A percentile compares a stretch with the other conserved stretches of the same genome.
Conservation (phyloP, 2,113 vertebrate genomes). For the Corythoichthys haematopterus region DNA sequence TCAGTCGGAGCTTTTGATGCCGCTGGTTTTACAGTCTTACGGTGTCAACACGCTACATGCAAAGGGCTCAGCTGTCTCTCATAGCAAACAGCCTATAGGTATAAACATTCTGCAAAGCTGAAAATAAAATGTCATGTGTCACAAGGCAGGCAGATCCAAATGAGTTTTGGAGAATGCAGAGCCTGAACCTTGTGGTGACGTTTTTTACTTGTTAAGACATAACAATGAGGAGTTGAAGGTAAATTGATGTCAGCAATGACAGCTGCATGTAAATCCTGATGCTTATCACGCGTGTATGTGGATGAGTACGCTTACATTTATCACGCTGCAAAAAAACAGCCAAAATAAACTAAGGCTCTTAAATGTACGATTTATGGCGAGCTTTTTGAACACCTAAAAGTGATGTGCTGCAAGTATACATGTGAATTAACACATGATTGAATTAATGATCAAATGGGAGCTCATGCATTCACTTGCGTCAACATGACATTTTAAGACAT, state of each 20-base stretch:
- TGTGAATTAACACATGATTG: slow-evolving; percentile 4
- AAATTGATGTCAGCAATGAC: not conserved
- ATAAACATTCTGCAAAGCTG: slow-evolving; percentile 14
- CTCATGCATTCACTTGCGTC: not conserved
- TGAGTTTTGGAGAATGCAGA: not conserved
- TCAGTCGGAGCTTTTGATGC: slow-evolving; percentile 49
- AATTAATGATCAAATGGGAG: slow-evolving; percentile 6
- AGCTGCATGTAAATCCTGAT: slow-evolving; percentile 10
- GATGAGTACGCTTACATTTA: slow-evolving; percentile 27
- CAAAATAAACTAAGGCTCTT: slow-evolving; percentile 9
- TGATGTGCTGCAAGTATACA: slow-evolving; percentile 14
- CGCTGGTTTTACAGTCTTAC: slow-evolving; percentile 38
- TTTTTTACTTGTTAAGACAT: not conserved
- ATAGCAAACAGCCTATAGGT: slow-evolving; percentile 23
- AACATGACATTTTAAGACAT: not conserved
- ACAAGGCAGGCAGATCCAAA: not conserved
- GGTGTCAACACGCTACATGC: slow-evolving; percentile 32
- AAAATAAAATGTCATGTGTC: slow-evolving; percentile 5
- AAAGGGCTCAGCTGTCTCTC: slow-evolving; percentile 28
- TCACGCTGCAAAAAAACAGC: slow-evolving; percentile 16
- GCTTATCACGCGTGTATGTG: slow-evolving; percentile 14
- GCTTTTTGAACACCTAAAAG: slow-evolving; percentile 27
- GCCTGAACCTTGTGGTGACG: not conserved
- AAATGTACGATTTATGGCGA: slow-evolving; percentile 26
- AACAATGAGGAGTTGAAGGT: slow-evolving; percentile 2